Evolutionary conservation across 2,888 invertebrate genomes (phyloP), one percentile per base, ranked within the genome.

Genomic region (Idaea biselata): DNA sequence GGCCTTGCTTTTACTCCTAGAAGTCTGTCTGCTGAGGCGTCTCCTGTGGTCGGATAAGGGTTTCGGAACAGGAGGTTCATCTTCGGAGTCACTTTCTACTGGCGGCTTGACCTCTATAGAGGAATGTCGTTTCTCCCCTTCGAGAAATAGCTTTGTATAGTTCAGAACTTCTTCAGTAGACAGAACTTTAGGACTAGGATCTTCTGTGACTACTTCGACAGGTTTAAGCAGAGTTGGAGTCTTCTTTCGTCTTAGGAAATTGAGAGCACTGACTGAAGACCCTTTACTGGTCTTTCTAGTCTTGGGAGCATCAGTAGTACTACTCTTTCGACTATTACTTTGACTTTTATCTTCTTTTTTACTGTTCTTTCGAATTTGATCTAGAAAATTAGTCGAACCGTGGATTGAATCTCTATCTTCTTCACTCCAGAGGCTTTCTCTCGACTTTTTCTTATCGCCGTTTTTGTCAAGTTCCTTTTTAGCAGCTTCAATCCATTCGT

Each of bases 391-490:
- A 33, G 81, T 78, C 0, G 89, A 90, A 0, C 88, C 91, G 33
- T 88, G 83, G 58, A 91, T 84, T 1, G 90, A 90, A 63, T 93
- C 93, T 65, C 84, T 84, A 62, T 91, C 91, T 72, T 92, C 91
- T 71, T 92, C 92, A 62, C 92, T 92, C 88, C 89, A 91, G n/a
- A 91, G 83, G 60, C 91, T 91, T 67, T 91, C 91, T 66, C 88
- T 85, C 0, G 93, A 93, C 66, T 93, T 93, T 69, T 89, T 91
- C 69, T 87, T 92, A 57, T 89, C 90, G 16, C 74, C 79, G 68
- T 84, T 82, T 62, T 88, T 91, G 17, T 91, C 91, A 11, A 84
- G 63, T 44, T 91, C 91, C 66, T 83, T 87, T 61, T 87, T 89
- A 2, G 82, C 81, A 2, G 86, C 77, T 55, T 91, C 90, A 44